Conservation (phyloP, 2,113 vertebrate genomes). For the Brachyistius frenatus region DNA sequence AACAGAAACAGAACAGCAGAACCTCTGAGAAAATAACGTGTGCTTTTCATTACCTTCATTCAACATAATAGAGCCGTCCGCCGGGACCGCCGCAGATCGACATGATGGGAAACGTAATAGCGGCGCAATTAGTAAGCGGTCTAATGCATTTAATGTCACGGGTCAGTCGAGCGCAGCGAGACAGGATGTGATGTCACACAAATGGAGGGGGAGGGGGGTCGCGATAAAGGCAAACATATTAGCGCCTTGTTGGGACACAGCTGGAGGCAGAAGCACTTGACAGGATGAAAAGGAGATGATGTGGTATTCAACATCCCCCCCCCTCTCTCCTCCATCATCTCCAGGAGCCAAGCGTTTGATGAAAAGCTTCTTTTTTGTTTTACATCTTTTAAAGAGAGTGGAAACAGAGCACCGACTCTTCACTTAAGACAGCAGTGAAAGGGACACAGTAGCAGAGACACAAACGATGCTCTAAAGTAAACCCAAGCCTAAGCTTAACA, state of each 20-base stretch:
- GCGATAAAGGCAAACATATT: constrained; percentile 30
- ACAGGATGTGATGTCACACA: constrained; percentile 77
- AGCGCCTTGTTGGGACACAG: constrained; percentile 46
- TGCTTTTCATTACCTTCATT: constrained; percentile 75
- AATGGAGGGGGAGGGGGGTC: not conserved
- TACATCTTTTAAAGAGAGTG: constrained; percentile 16
- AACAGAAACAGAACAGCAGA: constrained; percentile 32
- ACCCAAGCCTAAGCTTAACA: constrained; percentile 16
- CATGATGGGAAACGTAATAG: constrained; percentile 67
- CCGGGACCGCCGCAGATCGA: constrained; percentile 41
- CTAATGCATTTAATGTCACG: constrained; percentile 72
- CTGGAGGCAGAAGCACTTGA: constrained; percentile 52
- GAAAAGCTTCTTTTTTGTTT: constrained; percentile 19
- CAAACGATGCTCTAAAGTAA: constrained; percentile 40
- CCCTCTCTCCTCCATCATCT: constrained; percentile 45
- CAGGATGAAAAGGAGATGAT: constrained; percentile 42
- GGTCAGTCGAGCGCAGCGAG: constrained; percentile 64
- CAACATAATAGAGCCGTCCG: constrained; percentile 19
- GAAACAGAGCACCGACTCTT: constrained; percentile 45
- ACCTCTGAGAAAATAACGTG: constrained; percentile 61
- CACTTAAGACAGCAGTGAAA: constrained; percentile 12
- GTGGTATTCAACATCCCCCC: constrained; percentile 21
- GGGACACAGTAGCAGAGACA: constrained; percentile 23
- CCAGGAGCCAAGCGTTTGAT: not conserved
- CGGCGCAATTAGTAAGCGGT: constrained; percentile 62